These are phyloP conservation scores for Aphyosemion australe DNA, from an alignment of 2,113 vertebrate species.

Conservation along the genomic window DNA sequence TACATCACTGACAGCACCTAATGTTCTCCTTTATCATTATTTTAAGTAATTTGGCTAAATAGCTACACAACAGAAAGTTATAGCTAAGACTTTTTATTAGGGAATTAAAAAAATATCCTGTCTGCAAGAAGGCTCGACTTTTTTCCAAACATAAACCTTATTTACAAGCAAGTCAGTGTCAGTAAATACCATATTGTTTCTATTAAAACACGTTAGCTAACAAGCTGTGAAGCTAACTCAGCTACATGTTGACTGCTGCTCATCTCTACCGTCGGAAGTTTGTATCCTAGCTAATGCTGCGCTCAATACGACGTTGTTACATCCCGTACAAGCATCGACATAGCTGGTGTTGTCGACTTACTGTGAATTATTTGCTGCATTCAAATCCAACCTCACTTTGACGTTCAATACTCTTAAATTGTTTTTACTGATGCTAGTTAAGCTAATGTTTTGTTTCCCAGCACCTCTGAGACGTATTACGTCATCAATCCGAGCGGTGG, in stretches of 20 bases:
- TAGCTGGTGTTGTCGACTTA: slow-evolving; percentile 16
- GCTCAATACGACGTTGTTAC: neutral
- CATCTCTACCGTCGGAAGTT: slow-evolving; percentile 27
- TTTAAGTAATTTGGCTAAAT: slow-evolving; percentile 13
- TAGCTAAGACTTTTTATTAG: neutral
- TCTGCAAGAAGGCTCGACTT: accelerated
- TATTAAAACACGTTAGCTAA: slow-evolving; percentile 19
- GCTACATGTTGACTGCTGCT: slow-evolving; percentile 15
- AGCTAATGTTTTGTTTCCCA: slow-evolving; percentile 20
- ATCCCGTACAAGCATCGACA: neutral
- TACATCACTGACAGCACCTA: slow-evolving; percentile 10
- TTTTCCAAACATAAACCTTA: neutral
- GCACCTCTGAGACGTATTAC: neutral
- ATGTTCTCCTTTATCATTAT: too few relatives aligned
- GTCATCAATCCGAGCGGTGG: neutral
- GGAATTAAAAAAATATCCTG: accelerated
- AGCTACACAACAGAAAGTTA: slow-evolving; percentile 18
- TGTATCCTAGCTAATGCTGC: neutral
- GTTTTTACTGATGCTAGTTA: slow-evolving; percentile 8
- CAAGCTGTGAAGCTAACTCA: slow-evolving; percentile 36
- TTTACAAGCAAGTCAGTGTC: neutral
- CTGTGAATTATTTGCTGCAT: slow-evolving; percentile 1
- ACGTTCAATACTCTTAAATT: slow-evolving; percentile 2
- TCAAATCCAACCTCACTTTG: slow-evolving; percentile 17
- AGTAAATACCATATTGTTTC: neutral